Base-by-base conservation (phyloP, 1,140 invertebrate genomes). In the Penaeus japonicus region DNA sequence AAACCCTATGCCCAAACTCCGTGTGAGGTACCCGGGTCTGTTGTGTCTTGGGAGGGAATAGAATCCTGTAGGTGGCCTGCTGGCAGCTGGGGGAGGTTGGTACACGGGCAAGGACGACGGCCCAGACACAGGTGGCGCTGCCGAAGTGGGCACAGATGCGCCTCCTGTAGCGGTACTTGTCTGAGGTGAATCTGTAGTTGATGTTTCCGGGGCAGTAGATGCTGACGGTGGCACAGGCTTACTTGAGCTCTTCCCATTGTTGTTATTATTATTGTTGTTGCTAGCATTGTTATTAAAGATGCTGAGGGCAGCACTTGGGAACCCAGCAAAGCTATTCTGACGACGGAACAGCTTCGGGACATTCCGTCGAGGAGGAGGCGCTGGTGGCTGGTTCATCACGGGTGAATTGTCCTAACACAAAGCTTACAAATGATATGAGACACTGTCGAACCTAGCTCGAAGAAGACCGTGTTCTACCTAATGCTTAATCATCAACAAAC, bases 241-340 rank as follows among this genome's bases (percentile, higher is more conserved):
- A 62, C 39, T 55, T 27, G 84, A 39, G n/a, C 65, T 81, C 32
- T 78, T 82, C 27, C 30, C 83, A 87, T 87, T 84, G 55, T 89
- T 84, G 27, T 85, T 89, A 18, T 79, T 47, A 35, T 32, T 57
- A 35, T 54, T 85, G 47, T 73, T 82, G 55, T 89, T 85, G 79
- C 30, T 73, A 35, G 39, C 53, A 59, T 86, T 89, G 55, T 78
- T 84, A 55, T 88, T 88, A 77, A 90, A 90, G 62, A 89, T 84
- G 73, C 75, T 85, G 47, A 89, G 79, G 5, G 87, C 65, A n/a
- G 87, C 81, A 59, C 87, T 88, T 24, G 90, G 90, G 62, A 90
- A 90, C 22, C 90, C 90, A 47, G 90, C 84, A 75, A 90, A 90
- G 78, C 90, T 90, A 47, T 90, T 90, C 77, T 90, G 90, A 17